phyloP scores from a whole-genome alignment of 2,888 invertebrate genomes.

The Melolontha melolontha region DNA sequence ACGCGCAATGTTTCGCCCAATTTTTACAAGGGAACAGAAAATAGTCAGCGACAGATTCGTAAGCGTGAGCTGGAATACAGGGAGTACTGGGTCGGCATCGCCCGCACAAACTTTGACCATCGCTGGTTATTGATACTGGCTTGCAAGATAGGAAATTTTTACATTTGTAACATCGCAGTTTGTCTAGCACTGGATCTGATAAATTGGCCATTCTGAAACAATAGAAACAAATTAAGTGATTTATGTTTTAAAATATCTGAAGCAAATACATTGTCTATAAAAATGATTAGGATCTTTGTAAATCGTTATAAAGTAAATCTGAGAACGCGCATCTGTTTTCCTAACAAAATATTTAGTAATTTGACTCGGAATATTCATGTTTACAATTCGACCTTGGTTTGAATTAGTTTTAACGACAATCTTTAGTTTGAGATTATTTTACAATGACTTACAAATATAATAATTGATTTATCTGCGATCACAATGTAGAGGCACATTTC shows the following conservation, averaged over 20 bases:
- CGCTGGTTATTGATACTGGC: slow-evolving; percentile 58
- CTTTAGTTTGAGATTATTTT: too few species aligned
- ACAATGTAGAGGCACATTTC: too few species aligned
- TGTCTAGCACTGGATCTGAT: slow-evolving; percentile 51
- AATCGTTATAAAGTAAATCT: too few species aligned
- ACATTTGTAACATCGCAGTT: slow-evolving; percentile 58
- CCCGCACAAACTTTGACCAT: slow-evolving; percentile 59
- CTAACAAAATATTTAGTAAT: too few species aligned
- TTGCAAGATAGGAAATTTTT: slow-evolving; percentile 58
- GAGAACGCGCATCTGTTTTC: too few species aligned
- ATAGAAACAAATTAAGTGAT: slow-evolving; percentile 5
- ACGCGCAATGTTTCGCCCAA: slow-evolving; percentile 58
- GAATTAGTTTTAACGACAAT: too few species aligned
- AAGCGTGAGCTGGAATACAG: slow-evolving; percentile 53
- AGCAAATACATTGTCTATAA: slow-evolving; percentile 10
- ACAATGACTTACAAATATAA: too few species aligned
- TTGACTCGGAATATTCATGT: too few species aligned
- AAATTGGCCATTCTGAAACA: slow-evolving; percentile 40
- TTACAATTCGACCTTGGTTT: too few species aligned
- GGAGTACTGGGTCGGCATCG: slow-evolving; percentile 54
- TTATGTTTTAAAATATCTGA: neutral
- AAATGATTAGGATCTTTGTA: neutral
- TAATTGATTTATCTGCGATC: too few species aligned
- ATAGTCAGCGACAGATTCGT: slow-evolving; percentile 59
- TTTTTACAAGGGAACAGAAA: slow-evolving; percentile 61